phyloP scores from a whole-genome alignment of 2,797 vertebrate genomes.

The Enteromius thamalakanensis region DNA sequence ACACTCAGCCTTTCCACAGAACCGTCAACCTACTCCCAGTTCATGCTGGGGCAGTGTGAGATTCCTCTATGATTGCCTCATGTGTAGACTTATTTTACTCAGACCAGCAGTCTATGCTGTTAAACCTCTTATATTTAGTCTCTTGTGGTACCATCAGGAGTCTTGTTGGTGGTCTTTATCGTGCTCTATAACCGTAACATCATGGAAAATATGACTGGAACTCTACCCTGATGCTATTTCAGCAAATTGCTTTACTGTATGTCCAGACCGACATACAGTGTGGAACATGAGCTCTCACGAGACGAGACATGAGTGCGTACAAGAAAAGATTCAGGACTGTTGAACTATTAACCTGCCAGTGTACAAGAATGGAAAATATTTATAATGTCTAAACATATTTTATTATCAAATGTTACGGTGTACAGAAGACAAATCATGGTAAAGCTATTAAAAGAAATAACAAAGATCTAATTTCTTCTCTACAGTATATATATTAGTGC shows the following conservation, averaged over 20 bases:
- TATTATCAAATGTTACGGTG: slow-evolving; percentile 3
- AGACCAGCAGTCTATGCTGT: slow-evolving; percentile 27
- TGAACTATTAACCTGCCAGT: slow-evolving; percentile 40
- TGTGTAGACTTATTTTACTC: slow-evolving; percentile 42
- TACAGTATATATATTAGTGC: no score
- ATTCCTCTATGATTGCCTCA: slow-evolving; percentile 53
- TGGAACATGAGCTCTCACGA: slow-evolving; percentile 38
- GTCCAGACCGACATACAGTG: slow-evolving; percentile 15
- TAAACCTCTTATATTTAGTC: slow-evolving; percentile 4
- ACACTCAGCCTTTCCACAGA: slow-evolving; percentile 20
- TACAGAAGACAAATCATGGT: neutral
- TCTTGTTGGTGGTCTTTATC: slow-evolving; percentile 34
- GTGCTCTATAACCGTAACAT: slow-evolving; percentile 40
- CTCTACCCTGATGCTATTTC: slow-evolving; percentile 43
- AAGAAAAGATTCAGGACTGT: slow-evolving; percentile 46
- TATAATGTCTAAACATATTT: slow-evolving; percentile 7
- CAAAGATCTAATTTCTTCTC: neutral
- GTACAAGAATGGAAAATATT: slow-evolving; percentile 28
- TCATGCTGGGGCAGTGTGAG: slow-evolving; percentile 46
- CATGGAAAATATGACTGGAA: slow-evolving; percentile 43
- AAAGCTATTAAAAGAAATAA: neutral
- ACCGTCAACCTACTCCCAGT: slow-evolving; percentile 16
- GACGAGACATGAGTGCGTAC: slow-evolving; percentile 29
- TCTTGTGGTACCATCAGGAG: slow-evolving; percentile 18
- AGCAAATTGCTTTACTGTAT: slow-evolving; percentile 44